Conservation (phyloP, 2,113 vertebrate species). For the Apus apus region DNA sequence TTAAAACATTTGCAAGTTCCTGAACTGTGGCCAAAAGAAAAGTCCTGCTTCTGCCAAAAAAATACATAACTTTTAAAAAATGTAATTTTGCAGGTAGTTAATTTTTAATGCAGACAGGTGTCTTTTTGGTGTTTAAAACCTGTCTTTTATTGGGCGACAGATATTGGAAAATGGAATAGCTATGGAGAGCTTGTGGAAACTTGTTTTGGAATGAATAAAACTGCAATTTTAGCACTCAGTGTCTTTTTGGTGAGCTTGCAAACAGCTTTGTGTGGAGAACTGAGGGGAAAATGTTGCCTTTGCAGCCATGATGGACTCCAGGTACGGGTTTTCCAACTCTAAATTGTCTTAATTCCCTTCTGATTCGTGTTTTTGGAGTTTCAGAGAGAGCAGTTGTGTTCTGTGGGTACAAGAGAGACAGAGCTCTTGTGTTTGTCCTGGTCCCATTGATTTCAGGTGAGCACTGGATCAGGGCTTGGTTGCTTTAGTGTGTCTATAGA, state of each 20-base stretch:
- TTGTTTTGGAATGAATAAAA: slow-evolving; percentile 8
- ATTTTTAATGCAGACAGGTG: slow-evolving; percentile 44
- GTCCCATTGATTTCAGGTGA: background rate
- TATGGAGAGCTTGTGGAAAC: background rate
- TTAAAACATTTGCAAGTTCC: background rate
- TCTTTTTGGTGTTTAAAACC: background rate
- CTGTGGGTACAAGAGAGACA: background rate
- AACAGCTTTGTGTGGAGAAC: background rate
- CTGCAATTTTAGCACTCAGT: background rate
- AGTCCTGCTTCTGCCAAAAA: background rate
- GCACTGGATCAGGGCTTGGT: rapidly evolving
- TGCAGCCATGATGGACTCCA: background rate
- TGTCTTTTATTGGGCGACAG: slow-evolving; percentile 8
- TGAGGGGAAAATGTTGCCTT: background rate
- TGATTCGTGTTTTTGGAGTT: background rate
- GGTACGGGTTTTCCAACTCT: background rate
- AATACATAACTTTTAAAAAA: background rate
- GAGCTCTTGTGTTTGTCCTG: background rate
- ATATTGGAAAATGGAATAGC: background rate
- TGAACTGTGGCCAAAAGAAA: background rate
- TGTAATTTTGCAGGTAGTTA: slow-evolving; percentile 13
- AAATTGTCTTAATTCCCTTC: background rate
- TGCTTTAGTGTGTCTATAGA: background rate
- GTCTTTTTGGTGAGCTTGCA: background rate
- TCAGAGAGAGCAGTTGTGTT: background rate